Base-by-base conservation (phyloP, 2,888 invertebrate genomes). In the Cephus pulcher region DNA sequence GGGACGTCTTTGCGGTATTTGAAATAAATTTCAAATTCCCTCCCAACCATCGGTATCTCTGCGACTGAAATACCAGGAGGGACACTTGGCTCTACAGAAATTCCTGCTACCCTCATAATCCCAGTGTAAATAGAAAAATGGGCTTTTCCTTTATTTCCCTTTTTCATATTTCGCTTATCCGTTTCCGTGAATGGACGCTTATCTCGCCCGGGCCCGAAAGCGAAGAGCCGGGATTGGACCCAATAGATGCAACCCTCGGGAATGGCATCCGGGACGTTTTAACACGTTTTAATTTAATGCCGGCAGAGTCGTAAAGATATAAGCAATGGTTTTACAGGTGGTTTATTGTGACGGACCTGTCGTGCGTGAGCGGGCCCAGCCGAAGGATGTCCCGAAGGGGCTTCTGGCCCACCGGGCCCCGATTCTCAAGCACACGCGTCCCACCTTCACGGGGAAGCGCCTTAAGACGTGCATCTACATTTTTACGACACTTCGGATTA, bases 221-320 rank as follows among this genome's bases (percentile, higher is more conserved):
- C 23, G 23, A 56, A 23, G 23, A 23, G 23, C 56, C 56, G 56
- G 23, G 56, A 56, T 56, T 56, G 56, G 56, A 56, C 56, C 15
- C 56, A 56, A 56, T 56, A 56, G 56, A 56, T 56, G 56, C 56
- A 56, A 56, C 56, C 56, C 23, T 34, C 32, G 71, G 71, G 71
- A 71, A 71, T 71, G 71, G 56, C 56, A 56, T 71, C 34, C 71
- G 71, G 71, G 71, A 71, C 71, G 71, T 71, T 71, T 71, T 71
- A 71, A 71, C 71, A 71, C 71, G 34, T 71, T 71, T 71, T 71
- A 71, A 71, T 71, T 71, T 71, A 71, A 71, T 71, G 71, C 71
- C 71, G 71, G 56, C 23, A 71, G 12, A n/a, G 71, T 34, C 71
- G 32, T 71, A 71, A 71, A 71, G 71, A 71, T 71, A 71, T 71